Evolutionary conservation across 2,888 invertebrate genomes (phyloP).

Genomic region (Aromia moschata): DNA sequence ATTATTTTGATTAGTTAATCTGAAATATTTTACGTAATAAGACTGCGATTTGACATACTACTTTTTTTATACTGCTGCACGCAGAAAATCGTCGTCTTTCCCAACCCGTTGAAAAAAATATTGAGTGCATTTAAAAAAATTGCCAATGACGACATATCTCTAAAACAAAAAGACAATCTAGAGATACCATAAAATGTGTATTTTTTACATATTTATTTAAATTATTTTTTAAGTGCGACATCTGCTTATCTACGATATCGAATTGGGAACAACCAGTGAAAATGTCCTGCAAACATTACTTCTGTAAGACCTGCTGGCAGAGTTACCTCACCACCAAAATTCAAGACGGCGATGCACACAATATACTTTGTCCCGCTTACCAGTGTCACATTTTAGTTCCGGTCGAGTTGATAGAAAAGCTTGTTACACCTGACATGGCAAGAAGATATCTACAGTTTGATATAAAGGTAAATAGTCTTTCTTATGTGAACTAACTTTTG

Average conservation of each 20-base stretch:
- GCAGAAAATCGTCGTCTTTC: too few species aligned
- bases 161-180: too few species aligned
- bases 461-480: constrained; percentile 73
- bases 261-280: constrained; percentile 65
- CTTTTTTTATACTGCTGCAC: too few species aligned
- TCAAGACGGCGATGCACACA: constrained; percentile 72
- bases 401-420: constrained; percentile 71
- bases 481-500: too few species aligned
- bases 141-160: too few species aligned
- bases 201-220: too few species aligned
- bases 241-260: constrained; percentile 66
- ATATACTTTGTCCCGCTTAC: constrained; percentile 73
- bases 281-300: constrained; percentile 71
- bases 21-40: too few species aligned
- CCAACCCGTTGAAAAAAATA: too few species aligned
- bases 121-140: too few species aligned
- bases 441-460: constrained; percentile 74
- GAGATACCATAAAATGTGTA: too few species aligned
- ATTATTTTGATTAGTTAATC: too few species aligned
- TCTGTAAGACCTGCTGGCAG: constrained; percentile 74
- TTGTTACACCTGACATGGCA: constrained; percentile 74
- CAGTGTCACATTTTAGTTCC: constrained; percentile 72
- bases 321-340: constrained; percentile 73
- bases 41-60: too few species aligned
- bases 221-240: constrained; percentile 71